These are phyloP conservation scores for Melieria omissa DNA, from an alignment of 2,888 invertebrate species.

Conservation along the genomic window DNA sequence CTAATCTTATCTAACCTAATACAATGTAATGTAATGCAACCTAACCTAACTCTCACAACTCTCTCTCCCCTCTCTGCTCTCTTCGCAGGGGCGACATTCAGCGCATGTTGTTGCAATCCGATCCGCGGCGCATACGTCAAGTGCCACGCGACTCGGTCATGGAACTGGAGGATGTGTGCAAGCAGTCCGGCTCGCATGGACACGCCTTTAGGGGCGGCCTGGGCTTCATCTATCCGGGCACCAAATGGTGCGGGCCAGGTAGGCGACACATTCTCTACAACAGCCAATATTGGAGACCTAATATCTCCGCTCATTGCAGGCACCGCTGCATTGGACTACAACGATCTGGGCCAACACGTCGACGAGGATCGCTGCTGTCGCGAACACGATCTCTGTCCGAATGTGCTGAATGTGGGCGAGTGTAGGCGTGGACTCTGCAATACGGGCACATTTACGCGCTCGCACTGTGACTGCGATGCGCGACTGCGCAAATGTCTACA, in stretches of 20 bases:
- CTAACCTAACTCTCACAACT: not conserved
- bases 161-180: slow-evolving; percentile 72
- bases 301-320: slow-evolving; percentile 59
- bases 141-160: slow-evolving; percentile 72
- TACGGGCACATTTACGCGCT: slow-evolving; percentile 75
- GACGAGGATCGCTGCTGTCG: slow-evolving; percentile 79
- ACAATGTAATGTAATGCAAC: not conserved
- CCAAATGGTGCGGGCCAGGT: slow-evolving; percentile 84
- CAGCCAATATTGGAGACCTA: not conserved
- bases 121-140: slow-evolving; percentile 71
- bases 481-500: slow-evolving; percentile 77
- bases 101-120: slow-evolving; percentile 71
- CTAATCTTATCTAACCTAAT: too few species aligned
- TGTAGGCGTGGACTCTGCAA: slow-evolving; percentile 76
- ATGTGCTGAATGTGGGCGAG: slow-evolving; percentile 71
- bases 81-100: slow-evolving; percentile 70
- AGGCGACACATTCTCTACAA: slow-evolving; percentile 30
- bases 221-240: slow-evolving; percentile 75
- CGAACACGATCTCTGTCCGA: slow-evolving; percentile 78
- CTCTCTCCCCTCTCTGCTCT: not conserved
- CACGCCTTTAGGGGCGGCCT: slow-evolving; percentile 65
- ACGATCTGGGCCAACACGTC: slow-evolving; percentile 73
- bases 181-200: slow-evolving; percentile 61
- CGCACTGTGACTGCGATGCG: slow-evolving; percentile 81
- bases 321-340: slow-evolving; percentile 71